Evolutionary conservation across 2,113 vertebrate species (phyloP), one percentile per base, ranked within the genome.

Genomic region (Malaclemys terrapin): DNA sequence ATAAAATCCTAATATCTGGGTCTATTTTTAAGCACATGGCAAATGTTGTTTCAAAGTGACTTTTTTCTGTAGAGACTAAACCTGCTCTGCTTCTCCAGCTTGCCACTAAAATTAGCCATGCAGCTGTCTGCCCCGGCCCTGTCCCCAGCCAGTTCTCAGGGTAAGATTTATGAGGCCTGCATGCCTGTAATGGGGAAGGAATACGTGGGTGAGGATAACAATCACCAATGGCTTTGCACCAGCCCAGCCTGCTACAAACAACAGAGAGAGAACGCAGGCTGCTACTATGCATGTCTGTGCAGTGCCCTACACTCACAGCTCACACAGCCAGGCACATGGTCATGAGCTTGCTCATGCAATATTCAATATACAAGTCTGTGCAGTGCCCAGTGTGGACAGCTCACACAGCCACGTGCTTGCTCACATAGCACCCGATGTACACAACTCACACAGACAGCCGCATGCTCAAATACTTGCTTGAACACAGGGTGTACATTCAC

Each of bases 41-140:
- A 89, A 78, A 87, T 47, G 38, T 50, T 38, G 53, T 89, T 85
- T 93, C 85, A 93, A 89, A 90, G 72, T 50, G 42, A 24, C 93
- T 42, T 91, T 78, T 85, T 92, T 82, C 87, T 96, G 82, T 82
- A 97, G 84, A 89, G 84, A 96, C 89, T 27, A 90, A 89, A 85
- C 83, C 82, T 84, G 84, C 91, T 94, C 93, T 87, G 6, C 56
- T 87, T 92, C 80, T 96, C 82, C 10, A 49, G 84, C 45, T 56
- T 49, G 78, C 53, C 27, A 91, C 84, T 95, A 97, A 98, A 93
- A 80, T 96, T 95, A 96, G 93, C 72, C 29, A 14, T 9, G 85
- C 96, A 94, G 92, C 90, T 98, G 93, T 96, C 87, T 56, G 2
- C n/a, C 59, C 54, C 16, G 79, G 84, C 31, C 83, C 56, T 3